A percentile compares a stretch with the other conserved stretches of the same genome.
Evolutionary conservation across 2,888 invertebrate species (phyloP).

Genomic region (Diaperis boleti): DNA sequence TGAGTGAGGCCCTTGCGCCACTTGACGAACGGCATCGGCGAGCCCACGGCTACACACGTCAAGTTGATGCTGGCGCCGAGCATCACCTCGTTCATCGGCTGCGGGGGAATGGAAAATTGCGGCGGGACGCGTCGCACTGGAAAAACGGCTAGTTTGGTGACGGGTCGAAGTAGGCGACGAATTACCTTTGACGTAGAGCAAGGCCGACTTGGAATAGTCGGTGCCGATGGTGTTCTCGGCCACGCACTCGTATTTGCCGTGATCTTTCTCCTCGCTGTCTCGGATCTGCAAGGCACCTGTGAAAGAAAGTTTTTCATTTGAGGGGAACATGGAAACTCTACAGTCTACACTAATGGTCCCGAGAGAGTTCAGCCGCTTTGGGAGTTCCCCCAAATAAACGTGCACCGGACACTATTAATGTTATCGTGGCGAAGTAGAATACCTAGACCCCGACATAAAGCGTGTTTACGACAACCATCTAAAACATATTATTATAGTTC

Average conservation of each 20-base stretch:
- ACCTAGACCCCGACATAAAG: too few species aligned
- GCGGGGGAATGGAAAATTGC: conserved; percentile 93
- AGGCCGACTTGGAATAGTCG: conserved; percentile 90
- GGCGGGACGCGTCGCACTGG: conserved; percentile 95
- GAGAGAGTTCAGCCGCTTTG: conserved; percentile 40
- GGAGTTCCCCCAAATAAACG: conserved; percentile 48
- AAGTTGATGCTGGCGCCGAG: conserved; percentile 91
- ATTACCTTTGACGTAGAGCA: conserved; percentile 92
- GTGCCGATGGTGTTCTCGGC: conserved; percentile 94
- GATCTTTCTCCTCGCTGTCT: conserved; percentile 90
- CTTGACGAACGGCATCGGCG: conserved; percentile 98
- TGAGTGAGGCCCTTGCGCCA: conserved; percentile 87
- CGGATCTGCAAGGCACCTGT: conserved; percentile 90
- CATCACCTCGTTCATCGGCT: conserved; percentile 88
- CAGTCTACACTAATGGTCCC: conserved; percentile 50
- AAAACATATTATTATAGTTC: too few species aligned
- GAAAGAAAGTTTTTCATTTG: conserved; percentile 4
- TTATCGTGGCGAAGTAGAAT: conserved; percentile 16
- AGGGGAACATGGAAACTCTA: not conserved
- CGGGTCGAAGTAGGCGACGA: not conserved
- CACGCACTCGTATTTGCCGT: conserved; percentile 96
- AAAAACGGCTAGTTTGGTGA: conserved; percentile 41
- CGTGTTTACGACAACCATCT: too few species aligned
- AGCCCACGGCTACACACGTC: conserved; percentile 97
- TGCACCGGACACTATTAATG: conserved; percentile 33